Conservation (phyloP, 2,113 vertebrate species). For the Megalops atlanticus region DNA sequence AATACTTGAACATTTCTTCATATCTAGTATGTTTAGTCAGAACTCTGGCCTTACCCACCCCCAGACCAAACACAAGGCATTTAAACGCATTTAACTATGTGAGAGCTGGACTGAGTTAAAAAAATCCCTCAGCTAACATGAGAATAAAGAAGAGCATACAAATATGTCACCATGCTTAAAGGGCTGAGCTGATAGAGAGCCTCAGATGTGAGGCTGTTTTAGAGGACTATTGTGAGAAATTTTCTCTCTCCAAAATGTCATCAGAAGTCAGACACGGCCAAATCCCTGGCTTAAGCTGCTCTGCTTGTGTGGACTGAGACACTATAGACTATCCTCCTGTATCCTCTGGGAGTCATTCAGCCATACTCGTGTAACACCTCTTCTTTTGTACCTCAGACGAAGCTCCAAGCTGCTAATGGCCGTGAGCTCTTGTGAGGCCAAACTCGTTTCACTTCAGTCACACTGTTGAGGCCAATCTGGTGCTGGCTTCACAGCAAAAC, state of each 20-base stretch:
- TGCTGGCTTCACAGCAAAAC: neutral
- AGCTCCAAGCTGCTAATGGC: neutral
- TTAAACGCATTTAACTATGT: neutral
- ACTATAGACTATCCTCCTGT: neutral
- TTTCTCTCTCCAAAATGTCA: neutral
- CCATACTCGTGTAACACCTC: neutral
- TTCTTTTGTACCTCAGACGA: neutral
- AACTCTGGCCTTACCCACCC: neutral
- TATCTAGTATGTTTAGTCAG: neutral
- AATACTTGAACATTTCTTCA: neutral
- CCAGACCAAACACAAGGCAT: neutral
- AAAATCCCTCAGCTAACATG: neutral
- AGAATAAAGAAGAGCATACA: too few relatives aligned
- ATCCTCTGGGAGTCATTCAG: neutral
- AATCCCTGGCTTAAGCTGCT: neutral
- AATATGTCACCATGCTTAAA: neutral
- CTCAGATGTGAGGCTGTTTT: neutral
- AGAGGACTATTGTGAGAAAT: neutral
- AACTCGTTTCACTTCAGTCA: neutral
- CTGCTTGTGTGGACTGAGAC: neutral
- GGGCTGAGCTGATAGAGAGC: slow-evolving; percentile 15
- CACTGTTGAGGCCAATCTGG: neutral
- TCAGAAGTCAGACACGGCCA: neutral
- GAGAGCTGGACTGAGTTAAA: neutral
- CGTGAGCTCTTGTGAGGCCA: neutral